These are phyloP conservation scores for Bactericera cockerelli DNA, from an alignment of 1,140 invertebrate genomes.

Conservation along the genomic window DNA sequence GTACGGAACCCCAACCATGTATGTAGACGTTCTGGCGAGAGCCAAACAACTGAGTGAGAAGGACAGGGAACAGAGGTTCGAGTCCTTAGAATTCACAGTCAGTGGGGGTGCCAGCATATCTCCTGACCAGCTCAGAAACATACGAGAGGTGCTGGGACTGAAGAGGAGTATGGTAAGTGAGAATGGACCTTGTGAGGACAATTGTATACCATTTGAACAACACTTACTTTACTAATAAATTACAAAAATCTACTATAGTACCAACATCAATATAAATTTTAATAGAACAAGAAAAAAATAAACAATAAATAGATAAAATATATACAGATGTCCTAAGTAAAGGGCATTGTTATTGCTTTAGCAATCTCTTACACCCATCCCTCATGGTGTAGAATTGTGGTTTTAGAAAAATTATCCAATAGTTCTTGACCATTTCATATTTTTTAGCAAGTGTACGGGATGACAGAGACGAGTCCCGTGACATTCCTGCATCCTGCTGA, in stretches of 20 bases:
- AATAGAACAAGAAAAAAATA: no score
- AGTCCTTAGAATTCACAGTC: slow-evolving; percentile 35
- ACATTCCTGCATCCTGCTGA: slow-evolving; percentile 42
- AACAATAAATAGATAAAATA: no score
- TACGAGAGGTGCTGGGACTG: slow-evolving; percentile 31
- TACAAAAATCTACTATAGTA: no score
- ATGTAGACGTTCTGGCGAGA: slow-evolving; percentile 50
- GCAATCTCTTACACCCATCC: no score
- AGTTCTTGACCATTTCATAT: no score
- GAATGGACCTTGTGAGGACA: background rate
- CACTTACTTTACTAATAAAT: no score
- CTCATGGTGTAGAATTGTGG: no score
- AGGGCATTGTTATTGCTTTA: no score
- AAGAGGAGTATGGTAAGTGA: slow-evolving; percentile 20
- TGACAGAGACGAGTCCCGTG: slow-evolving; percentile 72
- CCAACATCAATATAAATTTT: no score
- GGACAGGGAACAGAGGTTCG: background rate
- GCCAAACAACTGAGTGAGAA: slow-evolving; percentile 11
- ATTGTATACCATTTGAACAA: no score
- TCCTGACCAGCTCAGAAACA: slow-evolving; percentile 47
- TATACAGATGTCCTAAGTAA: no score
- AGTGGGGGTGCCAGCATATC: slow-evolving; percentile 62
- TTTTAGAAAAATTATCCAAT: no score
- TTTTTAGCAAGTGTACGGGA: slow-evolving; percentile 63
- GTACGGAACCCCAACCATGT: slow-evolving; percentile 94